Conservation (phyloP, 2,797 vertebrate genomes). For the Danio aesculapii region DNA sequence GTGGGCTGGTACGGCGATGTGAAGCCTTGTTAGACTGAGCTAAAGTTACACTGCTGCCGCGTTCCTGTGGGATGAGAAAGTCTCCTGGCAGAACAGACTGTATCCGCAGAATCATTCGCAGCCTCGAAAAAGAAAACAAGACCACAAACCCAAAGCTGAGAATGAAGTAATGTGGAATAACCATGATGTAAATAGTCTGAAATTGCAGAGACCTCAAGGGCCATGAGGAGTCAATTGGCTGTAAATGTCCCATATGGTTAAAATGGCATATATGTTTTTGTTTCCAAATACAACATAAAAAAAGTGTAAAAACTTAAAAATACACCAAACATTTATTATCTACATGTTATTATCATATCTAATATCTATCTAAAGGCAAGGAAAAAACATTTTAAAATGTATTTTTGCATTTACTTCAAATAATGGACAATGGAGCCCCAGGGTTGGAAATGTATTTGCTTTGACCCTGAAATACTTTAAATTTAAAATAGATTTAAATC, state of each 20-base stretch:
- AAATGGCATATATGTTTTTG: no score
- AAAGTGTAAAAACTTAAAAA: no score
- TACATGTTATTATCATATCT: no score
- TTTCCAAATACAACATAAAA: no score
- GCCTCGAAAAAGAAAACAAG: constrained; percentile 6
- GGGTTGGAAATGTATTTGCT: no score
- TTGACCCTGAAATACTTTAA: no score
- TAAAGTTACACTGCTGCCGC: constrained; percentile 7
- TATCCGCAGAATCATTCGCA: constrained; percentile 11
- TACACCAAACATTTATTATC: no score
- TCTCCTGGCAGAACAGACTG: constrained; percentile 31
- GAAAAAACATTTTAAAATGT: no score
- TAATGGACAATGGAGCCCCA: no score
- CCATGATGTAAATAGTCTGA: constrained; percentile 28
- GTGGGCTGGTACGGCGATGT: constrained; percentile 1
- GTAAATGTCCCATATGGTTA: neutral
- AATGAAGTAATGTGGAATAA: constrained; percentile 38
- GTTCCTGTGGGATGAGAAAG: constrained; percentile 35
- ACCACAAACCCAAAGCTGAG: constrained; percentile 32
- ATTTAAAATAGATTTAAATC: no score
- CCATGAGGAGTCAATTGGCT: neutral
- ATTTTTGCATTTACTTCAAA: no score
- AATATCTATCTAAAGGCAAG: no score
- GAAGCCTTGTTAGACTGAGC: constrained; percentile 30
- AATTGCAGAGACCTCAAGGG: constrained; percentile 18